Conservation (phyloP, 2,888 invertebrate genomes). For the Drosophila neonasuta region DNA sequence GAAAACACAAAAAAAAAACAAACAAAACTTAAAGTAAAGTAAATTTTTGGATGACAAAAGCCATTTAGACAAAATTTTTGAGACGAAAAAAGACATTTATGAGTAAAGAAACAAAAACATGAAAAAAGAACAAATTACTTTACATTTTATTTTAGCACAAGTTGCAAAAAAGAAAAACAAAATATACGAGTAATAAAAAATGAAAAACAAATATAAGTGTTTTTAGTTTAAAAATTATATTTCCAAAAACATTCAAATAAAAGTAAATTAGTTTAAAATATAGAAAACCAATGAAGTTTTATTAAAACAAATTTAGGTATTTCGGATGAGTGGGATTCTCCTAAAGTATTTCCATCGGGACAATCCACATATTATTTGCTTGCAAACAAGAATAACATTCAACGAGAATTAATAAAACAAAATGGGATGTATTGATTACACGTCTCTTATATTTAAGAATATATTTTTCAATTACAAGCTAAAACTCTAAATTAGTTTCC, state of each 20-base stretch:
- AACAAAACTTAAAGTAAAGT: no score
- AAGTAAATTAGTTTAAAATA: slow-evolving; percentile 79
- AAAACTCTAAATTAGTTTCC: slow-evolving; percentile 27
- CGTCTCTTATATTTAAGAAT: slow-evolving; percentile 41
- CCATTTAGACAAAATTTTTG: slow-evolving; percentile 79
- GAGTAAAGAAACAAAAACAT: slow-evolving; percentile 42
- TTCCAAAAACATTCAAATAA: slow-evolving; percentile 78
- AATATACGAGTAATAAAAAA: slow-evolving; percentile 50
- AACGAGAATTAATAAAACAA: background rate
- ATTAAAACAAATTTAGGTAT: background rate
- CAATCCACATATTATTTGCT: no score
- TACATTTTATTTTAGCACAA: slow-evolving; percentile 73
- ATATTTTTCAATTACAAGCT: slow-evolving; percentile 43
- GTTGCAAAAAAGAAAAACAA: slow-evolving; percentile 59
- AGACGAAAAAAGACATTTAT: slow-evolving; percentile 77
- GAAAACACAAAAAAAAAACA: no score
- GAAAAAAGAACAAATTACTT: slow-evolving; percentile 67
- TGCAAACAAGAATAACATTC: no score
- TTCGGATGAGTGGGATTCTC: no score
- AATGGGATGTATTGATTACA: slow-evolving; percentile 6
- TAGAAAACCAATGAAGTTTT: slow-evolving; percentile 38
- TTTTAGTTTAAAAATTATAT: slow-evolving; percentile 80
- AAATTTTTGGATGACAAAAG: slow-evolving; percentile 77
- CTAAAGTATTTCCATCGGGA: no score
- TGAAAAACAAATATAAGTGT: slow-evolving; percentile 73